Base-by-base conservation (phyloP, 2,888 invertebrate genomes). In the Ophion slaviceki region DNA sequence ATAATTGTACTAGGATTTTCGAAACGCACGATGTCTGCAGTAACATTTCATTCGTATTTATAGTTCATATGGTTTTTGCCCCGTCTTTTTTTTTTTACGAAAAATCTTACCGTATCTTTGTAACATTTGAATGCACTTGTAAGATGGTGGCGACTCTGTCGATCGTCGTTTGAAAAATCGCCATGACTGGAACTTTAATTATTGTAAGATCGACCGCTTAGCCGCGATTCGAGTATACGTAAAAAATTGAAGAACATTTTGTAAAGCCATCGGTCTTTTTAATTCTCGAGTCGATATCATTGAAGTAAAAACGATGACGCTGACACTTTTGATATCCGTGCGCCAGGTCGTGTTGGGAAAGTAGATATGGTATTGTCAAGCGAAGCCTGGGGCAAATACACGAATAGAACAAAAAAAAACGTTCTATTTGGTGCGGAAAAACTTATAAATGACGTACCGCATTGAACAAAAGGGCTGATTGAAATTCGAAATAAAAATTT, bases 1-100 rank as follows among this genome's bases (percentile, higher is more conserved):
- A 88, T 90, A 90, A 89, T 89, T 90, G 75, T 88, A 88, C 76
- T 90, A 90, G 87, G 68, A 86, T 72, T 88, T 87, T 88, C 84
- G 82, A 87, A 82, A 88, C 77, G 87, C 86, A 88, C 87, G 84
- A 80, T 61, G 78, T 86, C 87, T 86, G 68, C 80, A 82, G 78
- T 80, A 68, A 85, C 67, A 79, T 86, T 85, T 84, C 77, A 74
- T 77, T 83, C 61, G 61, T 61, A 61, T 24, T 8, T 24, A 61
- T 24, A 61, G 7, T 20, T 66, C 62, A 24, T 61, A 61, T 61
- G 66, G 67, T 78, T 76, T 64, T 64, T 81, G 70, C 67, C 61
- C 24, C 64, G 57, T 72, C 62, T 24, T 82, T 85, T 40, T 85
- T 40, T 82, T 87, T 86, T 81, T 78, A 75, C 80, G 40, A 81